Evolutionary conservation across 2,888 invertebrate species (phyloP).

Genomic region (Patella ulyssiponensis): DNA sequence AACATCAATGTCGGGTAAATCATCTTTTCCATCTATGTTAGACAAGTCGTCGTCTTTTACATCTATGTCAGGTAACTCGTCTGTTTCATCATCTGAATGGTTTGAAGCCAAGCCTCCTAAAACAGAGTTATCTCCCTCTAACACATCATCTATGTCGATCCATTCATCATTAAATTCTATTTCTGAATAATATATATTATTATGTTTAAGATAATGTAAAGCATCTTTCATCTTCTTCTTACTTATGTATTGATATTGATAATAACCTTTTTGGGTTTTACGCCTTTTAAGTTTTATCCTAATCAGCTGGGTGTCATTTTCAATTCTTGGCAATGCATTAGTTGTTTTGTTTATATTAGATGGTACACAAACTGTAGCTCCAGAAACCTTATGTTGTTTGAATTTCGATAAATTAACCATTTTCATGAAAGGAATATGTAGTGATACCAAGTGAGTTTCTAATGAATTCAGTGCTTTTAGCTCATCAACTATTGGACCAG

Average conservation of each 20-base stretch:
- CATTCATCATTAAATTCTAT: slow-evolving; percentile 12
- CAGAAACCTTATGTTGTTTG: slow-evolving; percentile 2
- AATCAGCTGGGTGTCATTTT: background rate
- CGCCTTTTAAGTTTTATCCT: background rate
- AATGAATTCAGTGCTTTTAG: background rate
- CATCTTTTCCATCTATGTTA: background rate
- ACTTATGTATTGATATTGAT: background rate
- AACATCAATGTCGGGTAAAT: background rate
- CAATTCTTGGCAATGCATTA: background rate
- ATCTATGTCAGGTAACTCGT: background rate
- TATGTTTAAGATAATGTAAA: slow-evolving; percentile 5
- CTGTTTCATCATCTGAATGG: background rate
- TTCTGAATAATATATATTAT: slow-evolving; percentile 7
- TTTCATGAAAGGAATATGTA: slow-evolving; percentile 1
- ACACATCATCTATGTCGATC: background rate
- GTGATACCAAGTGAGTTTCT: slow-evolving; percentile 11
- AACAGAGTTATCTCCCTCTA: background rate
- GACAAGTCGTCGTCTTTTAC: background rate
- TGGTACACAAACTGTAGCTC: slow-evolving; percentile 6
- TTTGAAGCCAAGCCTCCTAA: background rate
- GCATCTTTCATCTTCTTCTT: background rate
- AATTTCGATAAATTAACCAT: background rate
- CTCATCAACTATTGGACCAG: background rate
- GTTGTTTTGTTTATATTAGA: slow-evolving; percentile 8
- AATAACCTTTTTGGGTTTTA: background rate